A percentile compares a stretch with the other conserved stretches of the same genome.
phyloP scores from a whole-genome alignment of 2,797 vertebrate species.

The Poliocrania exsul region DNA sequence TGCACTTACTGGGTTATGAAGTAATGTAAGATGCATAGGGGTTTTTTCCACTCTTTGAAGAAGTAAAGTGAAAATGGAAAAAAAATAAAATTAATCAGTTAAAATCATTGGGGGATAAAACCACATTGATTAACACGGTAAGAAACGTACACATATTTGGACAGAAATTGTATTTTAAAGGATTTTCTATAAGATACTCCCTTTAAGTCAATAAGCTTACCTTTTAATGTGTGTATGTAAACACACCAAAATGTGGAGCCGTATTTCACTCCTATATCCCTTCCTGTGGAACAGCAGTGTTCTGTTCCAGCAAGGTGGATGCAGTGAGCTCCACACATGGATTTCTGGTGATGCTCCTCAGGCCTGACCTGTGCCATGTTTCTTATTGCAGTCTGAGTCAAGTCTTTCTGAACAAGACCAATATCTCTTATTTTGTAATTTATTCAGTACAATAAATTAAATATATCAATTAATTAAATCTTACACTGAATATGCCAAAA shows the following conservation, averaged over 20 bases:
- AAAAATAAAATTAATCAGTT: background rate
- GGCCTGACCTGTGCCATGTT: background rate
- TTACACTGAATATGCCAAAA: background rate
- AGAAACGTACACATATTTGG: background rate
- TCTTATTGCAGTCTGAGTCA: background rate
- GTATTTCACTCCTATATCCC: background rate
- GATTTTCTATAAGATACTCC: background rate
- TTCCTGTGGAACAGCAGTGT: background rate
- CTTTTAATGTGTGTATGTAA: background rate
- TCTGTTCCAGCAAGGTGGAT: background rate
- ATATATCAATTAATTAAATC: background rate
- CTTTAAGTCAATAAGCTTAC: background rate
- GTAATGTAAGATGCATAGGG: background rate
- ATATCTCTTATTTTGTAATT: background rate
- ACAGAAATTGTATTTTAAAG: background rate
- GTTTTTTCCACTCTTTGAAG: background rate
- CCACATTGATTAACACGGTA: background rate
- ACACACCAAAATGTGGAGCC: background rate
- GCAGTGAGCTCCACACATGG: rapidly evolving
- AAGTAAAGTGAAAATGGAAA: background rate
- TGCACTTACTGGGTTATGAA: background rate
- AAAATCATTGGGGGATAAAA: background rate
- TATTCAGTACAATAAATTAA: background rate
- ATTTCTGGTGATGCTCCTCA: background rate
- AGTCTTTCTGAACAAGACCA: background rate